phyloP scores from a whole-genome alignment of 2,113 vertebrate species.

The Gymnobelideus leadbeateri region DNA sequence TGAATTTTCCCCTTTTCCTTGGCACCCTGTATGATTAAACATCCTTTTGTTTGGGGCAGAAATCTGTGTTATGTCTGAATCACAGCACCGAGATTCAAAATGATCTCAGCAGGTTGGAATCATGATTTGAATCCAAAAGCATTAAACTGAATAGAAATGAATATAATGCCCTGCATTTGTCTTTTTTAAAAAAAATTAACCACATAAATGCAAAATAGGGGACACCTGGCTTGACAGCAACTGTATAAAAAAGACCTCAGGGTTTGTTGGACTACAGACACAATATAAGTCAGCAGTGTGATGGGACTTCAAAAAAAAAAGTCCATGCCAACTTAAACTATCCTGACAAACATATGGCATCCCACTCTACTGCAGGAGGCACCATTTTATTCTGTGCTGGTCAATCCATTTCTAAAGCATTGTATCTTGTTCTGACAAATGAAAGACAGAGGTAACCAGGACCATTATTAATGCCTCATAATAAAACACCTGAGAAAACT shows the following conservation, averaged over 20 bases:
- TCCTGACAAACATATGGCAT: neutral
- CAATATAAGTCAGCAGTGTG: neutral
- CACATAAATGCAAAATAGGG: neutral
- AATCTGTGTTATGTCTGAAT: neutral
- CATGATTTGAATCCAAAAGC: neutral
- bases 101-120: conserved; percentile 8
- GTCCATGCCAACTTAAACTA: neutral
- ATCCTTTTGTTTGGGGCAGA: neutral
- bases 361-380: neutral
- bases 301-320: neutral
- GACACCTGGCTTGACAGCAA: neutral
- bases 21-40: neutral
- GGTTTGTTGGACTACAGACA: neutral
- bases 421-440: neutral
- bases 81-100: neutral
- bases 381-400: neutral
- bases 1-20: neutral
- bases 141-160: neutral
- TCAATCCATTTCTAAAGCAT: neutral
- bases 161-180: neutral
- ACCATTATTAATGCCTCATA: neutral
- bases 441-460: neutral
- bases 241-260: neutral
- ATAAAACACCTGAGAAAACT: neutral
- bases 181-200: neutral